phyloP scores from a whole-genome alignment of 2,113 vertebrate species.

The Grallaria varia region DNA sequence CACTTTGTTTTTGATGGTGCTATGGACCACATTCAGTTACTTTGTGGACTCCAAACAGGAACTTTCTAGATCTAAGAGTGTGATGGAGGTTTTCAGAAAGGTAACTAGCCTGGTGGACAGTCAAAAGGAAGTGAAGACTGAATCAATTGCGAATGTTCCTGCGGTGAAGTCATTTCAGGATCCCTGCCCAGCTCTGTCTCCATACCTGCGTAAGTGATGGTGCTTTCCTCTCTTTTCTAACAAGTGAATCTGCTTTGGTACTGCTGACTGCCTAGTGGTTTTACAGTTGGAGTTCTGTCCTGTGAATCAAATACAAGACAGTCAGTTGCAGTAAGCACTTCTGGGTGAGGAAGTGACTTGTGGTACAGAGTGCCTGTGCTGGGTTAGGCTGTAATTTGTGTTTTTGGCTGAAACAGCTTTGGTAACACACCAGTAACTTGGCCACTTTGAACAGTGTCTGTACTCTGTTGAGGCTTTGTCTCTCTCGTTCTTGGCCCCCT shows the following conservation, averaged over 20 bases:
- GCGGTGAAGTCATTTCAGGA: background rate
- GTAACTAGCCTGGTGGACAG: background rate
- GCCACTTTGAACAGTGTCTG: background rate
- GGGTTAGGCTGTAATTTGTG: background rate
- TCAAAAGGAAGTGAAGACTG: background rate
- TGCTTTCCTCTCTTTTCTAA: background rate
- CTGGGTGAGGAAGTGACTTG: background rate
- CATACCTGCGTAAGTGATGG: conserved; percentile 71
- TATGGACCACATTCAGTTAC: conserved; percentile 81
- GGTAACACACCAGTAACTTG: background rate
- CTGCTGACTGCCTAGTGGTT: background rate
- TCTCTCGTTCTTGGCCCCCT: background rate
- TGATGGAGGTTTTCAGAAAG: conserved; percentile 43
- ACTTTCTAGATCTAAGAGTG: conserved; percentile 1
- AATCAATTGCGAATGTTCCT: background rate
- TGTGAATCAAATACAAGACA: background rate
- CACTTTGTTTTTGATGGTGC: conserved; percentile 71
- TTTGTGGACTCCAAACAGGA: conserved; percentile 64
- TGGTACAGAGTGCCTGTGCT: background rate
- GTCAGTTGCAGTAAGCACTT: background rate
- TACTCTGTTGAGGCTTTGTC: background rate
- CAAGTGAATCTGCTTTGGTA: background rate
- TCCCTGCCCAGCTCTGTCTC: conserved; percentile 49
- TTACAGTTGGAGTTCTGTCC: background rate
- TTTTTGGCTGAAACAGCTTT: background rate